A percentile compares a stretch with the other conserved stretches of the same genome.
phyloP scores from a whole-genome alignment of 2,113 vertebrate genomes.

The Lasiurus cinereus region DNA sequence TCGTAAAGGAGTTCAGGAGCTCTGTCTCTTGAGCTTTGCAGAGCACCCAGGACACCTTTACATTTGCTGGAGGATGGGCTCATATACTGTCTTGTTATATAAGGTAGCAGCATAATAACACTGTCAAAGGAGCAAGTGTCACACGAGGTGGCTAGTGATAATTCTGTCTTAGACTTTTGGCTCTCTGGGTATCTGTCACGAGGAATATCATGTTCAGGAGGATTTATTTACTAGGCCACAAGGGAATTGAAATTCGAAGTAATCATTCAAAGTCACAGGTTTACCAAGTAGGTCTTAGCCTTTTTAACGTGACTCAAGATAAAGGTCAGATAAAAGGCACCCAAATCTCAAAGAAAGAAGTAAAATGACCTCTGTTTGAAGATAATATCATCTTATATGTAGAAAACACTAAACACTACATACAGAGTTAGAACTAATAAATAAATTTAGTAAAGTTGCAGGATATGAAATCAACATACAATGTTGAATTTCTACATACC shows the following conservation, averaged over 20 bases:
- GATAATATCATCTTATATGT: neutral
- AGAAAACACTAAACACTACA: neutral
- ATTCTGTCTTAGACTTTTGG: constrained; percentile 66
- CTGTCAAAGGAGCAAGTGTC: constrained; percentile 27
- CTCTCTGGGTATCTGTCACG: constrained; percentile 56
- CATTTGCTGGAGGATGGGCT: neutral
- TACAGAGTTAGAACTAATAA: neutral
- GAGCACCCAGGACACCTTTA: neutral
- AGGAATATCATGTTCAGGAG: constrained; percentile 73
- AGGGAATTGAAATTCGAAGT: constrained; percentile 33
- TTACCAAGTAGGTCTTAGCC: neutral
- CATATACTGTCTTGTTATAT: neutral
- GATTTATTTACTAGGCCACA: constrained; percentile 46
- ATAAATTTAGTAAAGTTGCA: neutral
- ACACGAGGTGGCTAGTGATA: constrained; percentile 34
- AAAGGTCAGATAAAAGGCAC: constrained; percentile 33
- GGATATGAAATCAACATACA: neutral
- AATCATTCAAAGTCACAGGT: constrained; percentile 54
- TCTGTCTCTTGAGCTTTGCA: neutral
- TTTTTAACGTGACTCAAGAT: constrained; percentile 5
- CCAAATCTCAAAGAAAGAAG: neutral
- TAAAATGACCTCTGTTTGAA: constrained; percentile 11
- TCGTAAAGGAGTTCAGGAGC: neutral
- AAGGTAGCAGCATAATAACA: constrained; percentile 2
- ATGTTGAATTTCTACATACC: neutral